Percentiles rank a stretch among this genome's conserved stretches.
phyloP scores from a whole-genome alignment of 2,888 invertebrate genomes.

The Leptinotarsa haldemani region DNA sequence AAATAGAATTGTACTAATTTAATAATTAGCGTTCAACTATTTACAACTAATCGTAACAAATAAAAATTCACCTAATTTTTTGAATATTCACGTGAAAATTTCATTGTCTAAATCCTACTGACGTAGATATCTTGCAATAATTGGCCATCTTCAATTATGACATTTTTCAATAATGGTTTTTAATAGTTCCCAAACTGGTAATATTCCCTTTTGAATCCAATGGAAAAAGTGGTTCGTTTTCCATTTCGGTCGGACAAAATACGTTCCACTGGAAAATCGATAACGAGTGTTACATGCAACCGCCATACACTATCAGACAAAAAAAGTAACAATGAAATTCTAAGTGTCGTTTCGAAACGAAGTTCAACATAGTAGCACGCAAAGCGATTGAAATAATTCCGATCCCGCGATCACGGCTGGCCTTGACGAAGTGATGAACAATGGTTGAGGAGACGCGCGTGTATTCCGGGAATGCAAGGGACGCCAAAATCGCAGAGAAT shows the following conservation, averaged over 20 bases:
- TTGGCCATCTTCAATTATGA: too few relatives aligned
- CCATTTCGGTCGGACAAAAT: too few relatives aligned
- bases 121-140: too few relatives aligned
- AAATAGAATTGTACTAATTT: too few relatives aligned
- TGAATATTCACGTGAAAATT: too few relatives aligned
- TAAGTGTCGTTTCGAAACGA: slow-evolving; percentile 23
- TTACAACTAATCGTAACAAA: too few relatives aligned
- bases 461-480: slow-evolving; percentile 54
- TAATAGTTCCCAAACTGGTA: too few relatives aligned
- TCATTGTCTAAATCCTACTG: too few relatives aligned
- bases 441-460: slow-evolving; percentile 49
- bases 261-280: background rate
- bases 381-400: slow-evolving; percentile 39
- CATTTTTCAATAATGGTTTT: too few relatives aligned
- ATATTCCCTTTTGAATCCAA: too few relatives aligned
- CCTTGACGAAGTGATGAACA: slow-evolving; percentile 33
- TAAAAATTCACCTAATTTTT: too few relatives aligned
- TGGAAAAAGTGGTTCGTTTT: background rate
- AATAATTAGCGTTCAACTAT: too few relatives aligned
- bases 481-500: slow-evolving; percentile 54
- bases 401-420: slow-evolving; percentile 34
- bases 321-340: slow-evolving; percentile 34
- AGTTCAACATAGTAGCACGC: slow-evolving; percentile 29
- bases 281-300: slow-evolving; percentile 4
- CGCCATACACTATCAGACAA: background rate